These are phyloP conservation scores for Eulacestoma nigropectus DNA, from an alignment of 2,113 vertebrate genomes.

Conservation along the genomic window DNA sequence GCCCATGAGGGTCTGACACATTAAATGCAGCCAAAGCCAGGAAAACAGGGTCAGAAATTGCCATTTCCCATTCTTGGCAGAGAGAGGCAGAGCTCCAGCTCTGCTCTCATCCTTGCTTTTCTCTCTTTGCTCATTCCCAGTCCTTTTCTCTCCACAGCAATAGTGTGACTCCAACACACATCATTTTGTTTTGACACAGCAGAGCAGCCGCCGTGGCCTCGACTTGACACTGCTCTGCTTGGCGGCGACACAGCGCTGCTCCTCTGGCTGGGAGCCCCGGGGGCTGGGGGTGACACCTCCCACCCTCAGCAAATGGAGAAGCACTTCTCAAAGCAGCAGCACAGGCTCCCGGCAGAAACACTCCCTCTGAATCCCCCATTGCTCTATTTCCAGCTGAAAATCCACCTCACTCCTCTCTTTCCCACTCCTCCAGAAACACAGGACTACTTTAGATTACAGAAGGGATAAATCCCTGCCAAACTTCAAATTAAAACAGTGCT, in stretches of 20 bases:
- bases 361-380: neutral
- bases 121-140: constrained; percentile 37
- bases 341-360: neutral
- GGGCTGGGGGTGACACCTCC: neutral
- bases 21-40: neutral
- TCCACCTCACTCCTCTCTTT: neutral
- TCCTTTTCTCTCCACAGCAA: neutral
- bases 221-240: neutral
- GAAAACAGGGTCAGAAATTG: neutral
- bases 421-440: neutral
- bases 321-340: neutral
- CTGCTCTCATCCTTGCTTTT: neutral
- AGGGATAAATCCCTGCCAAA: constrained; percentile 20
- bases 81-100: neutral
- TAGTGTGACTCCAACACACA: neutral
- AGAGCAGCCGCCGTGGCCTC: neutral
- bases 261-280: neutral
- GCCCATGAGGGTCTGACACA: neutral
- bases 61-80: neutral
- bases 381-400: constrained; percentile 10
- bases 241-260: neutral
- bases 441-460: neutral
- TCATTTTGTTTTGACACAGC: constrained; percentile 12
- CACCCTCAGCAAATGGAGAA: neutral
- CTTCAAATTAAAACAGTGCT: constrained; percentile 37